Conservation (phyloP, 2,797 vertebrate genomes). For the Chaetophractus vellerosus region DNA sequence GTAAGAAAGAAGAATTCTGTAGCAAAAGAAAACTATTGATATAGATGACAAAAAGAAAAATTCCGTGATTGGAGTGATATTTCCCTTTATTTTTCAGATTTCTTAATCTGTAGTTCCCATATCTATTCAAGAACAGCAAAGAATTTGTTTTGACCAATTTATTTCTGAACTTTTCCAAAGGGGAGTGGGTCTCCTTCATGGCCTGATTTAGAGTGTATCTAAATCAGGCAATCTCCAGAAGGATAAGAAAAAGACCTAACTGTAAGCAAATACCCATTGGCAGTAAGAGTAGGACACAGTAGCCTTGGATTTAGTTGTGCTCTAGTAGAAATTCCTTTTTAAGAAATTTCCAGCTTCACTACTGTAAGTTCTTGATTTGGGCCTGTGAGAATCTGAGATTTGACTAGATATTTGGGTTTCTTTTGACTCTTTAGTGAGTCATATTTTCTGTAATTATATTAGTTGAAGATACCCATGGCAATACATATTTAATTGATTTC, state of each 20-base stretch:
- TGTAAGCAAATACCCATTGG: neutral
- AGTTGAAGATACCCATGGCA: neutral
- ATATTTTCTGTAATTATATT: conserved; percentile 16
- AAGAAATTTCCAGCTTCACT: neutral
- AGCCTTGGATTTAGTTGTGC: neutral
- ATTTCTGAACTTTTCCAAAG: conserved; percentile 28
- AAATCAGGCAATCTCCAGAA: neutral
- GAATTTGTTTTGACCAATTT: conserved; percentile 36
- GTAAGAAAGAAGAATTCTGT: neutral
- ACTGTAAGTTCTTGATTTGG: neutral
- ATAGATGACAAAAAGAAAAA: neutral
- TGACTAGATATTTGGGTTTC: neutral
- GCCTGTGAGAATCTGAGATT: conserved; percentile 9
- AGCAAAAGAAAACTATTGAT: conserved; percentile 42
- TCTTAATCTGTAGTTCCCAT: neutral
- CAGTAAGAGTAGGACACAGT: neutral
- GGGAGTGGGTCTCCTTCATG: too few species aligned
- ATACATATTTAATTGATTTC: neutral
- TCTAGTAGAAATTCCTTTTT: neutral
- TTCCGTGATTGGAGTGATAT: neutral
- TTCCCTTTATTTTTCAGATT: conserved; percentile 20
- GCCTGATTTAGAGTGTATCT: neutral
- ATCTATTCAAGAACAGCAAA: conserved; percentile 13
- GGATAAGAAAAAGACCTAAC: neutral
- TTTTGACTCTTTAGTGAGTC: neutral